A percentile compares a stretch with the other conserved stretches of the same genome.
These are phyloP conservation scores for Epinephelus coioides DNA, from an alignment of 2,797 vertebrate species.

Conservation along the genomic window DNA sequence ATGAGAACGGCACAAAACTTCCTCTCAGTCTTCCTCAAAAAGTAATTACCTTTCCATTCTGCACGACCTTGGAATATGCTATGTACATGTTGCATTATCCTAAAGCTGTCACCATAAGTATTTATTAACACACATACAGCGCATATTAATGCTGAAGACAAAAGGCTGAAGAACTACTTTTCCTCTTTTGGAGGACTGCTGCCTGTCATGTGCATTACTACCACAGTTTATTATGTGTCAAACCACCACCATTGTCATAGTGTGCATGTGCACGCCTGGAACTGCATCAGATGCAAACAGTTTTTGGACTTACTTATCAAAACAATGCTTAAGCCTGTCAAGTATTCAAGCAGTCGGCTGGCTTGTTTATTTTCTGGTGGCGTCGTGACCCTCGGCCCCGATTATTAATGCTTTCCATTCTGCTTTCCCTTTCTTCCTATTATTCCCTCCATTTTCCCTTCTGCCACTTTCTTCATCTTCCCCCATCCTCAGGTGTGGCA, in stretches of 20 bases:
- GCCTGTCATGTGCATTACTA: neutral
- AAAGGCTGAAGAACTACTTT: too few species aligned
- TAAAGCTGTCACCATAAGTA: neutral
- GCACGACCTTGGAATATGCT: neutral
- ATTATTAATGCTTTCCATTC: neutral
- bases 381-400: neutral
- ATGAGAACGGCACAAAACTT: constrained; percentile 99
- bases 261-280: constrained; percentile 1
- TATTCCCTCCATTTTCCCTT: neutral
- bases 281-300: neutral
- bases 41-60: constrained; percentile 83
- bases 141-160: neutral
- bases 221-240: neutral
- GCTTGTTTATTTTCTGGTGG: neutral
- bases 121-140: neutral
- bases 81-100: neutral
- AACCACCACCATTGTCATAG: neutral
- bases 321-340: neutral
- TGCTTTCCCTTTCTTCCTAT: neutral
- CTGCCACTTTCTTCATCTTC: neutral
- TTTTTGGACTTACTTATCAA: neutral
- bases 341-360: neutral
- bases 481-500: constrained; percentile 91
- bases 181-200: too few species aligned
- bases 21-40: constrained; percentile 98